Percentiles rank a stretch among this genome's conserved stretches.
Conservation (phyloP, 2,797 vertebrate genomes). For the Atherinosoma microstoma region DNA sequence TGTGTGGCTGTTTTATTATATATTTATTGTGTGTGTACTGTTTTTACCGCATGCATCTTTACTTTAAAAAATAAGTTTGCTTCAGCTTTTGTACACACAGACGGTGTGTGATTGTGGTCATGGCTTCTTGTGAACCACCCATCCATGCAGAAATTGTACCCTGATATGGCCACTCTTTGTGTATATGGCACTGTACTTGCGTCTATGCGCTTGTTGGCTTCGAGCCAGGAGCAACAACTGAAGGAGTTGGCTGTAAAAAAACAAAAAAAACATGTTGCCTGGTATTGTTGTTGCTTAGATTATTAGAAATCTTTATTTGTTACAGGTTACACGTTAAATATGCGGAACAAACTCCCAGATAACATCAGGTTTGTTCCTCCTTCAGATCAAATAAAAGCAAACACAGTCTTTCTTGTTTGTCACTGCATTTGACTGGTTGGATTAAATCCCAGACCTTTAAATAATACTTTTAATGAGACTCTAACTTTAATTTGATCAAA, state of each 20-base stretch:
- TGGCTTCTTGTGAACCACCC: constrained; percentile 56
- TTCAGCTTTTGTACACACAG: constrained; percentile 55
- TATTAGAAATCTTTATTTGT: constrained; percentile 32
- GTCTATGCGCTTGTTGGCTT: constrained; percentile 55
- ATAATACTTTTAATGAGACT: neutral
- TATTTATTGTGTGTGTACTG: too few species aligned
- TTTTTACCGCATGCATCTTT: constrained; percentile 48
- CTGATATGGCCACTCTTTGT: constrained; percentile 66
- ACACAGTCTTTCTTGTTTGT: neutral
- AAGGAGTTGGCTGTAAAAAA: constrained; percentile 61
- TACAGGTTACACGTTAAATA: neutral
- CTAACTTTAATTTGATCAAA: neutral
- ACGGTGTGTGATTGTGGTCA: constrained; percentile 40
- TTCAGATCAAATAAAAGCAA: neutral
- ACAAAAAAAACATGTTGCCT: constrained; percentile 27
- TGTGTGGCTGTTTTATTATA: constrained; percentile 53
- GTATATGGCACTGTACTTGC: constrained; percentile 60
- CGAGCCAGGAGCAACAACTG: constrained; percentile 68
- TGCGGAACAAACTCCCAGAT: neutral
- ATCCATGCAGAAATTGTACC: constrained; percentile 60
- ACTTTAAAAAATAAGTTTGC: constrained; percentile 34
- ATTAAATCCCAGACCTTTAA: neutral
- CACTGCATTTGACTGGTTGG: neutral
- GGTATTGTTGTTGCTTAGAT: constrained; percentile 44
- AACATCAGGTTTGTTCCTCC: neutral